Percentiles rank a stretch among this genome's conserved stretches.
These are phyloP conservation scores for Falcaria lacertinaria DNA, from an alignment of 2,888 invertebrate species.

Conservation along the genomic window DNA sequence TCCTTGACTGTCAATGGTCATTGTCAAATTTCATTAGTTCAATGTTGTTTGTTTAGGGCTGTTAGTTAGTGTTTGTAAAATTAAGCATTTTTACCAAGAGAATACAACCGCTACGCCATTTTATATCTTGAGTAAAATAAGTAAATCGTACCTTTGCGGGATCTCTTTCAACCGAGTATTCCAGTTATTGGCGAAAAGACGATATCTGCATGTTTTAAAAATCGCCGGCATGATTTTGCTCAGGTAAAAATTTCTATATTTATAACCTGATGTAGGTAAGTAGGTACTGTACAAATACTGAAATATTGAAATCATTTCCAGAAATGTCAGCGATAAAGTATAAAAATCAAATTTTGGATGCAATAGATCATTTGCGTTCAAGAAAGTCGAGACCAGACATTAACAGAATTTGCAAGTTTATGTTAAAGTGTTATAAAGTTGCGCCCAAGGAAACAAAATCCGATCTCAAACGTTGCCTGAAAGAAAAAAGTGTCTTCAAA, in stretches of 20 bases:
- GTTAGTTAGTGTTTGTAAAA: too few relatives aligned
- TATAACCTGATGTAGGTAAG: not conserved
- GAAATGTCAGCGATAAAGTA: slow-evolving; percentile 82
- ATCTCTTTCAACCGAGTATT: too few relatives aligned
- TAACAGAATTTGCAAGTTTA: slow-evolving; percentile 89
- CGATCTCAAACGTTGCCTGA: slow-evolving; percentile 87
- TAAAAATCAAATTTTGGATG: slow-evolving; percentile 88
- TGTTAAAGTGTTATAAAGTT: slow-evolving; percentile 86
- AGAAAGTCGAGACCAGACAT: slow-evolving; percentile 92
- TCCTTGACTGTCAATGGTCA: too few relatives aligned
- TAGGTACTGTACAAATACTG: slow-evolving; percentile 3
- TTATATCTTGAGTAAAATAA: too few relatives aligned
- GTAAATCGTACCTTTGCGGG: too few relatives aligned
- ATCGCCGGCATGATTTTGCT: slow-evolving; percentile 67
- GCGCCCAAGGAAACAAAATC: slow-evolving; percentile 83
- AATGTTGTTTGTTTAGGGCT: too few relatives aligned
- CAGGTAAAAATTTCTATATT: slow-evolving; percentile 40
- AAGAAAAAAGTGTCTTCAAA: slow-evolving; percentile 86
- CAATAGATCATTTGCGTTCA: slow-evolving; percentile 90
- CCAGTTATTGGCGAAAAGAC: not conserved
- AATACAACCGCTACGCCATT: too few relatives aligned
- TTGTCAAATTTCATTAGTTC: too few relatives aligned
- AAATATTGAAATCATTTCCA: slow-evolving; percentile 40
- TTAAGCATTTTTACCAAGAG: too few relatives aligned
- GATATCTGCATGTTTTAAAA: slow-evolving; percentile 31